A percentile compares a stretch with the other conserved stretches of the same genome.
Conservation (phyloP, 2,113 vertebrate species). For the Chitala chitala region DNA sequence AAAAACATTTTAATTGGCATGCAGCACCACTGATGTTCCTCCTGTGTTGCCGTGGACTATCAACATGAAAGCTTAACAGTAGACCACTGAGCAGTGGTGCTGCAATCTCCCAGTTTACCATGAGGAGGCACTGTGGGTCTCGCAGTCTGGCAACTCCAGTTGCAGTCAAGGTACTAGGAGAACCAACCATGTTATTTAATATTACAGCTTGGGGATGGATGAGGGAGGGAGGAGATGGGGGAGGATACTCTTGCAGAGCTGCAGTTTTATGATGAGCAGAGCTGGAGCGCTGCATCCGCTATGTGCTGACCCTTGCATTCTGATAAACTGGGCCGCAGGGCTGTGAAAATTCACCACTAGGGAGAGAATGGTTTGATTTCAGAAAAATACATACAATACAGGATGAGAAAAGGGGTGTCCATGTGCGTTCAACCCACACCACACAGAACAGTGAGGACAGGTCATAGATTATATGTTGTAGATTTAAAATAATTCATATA, state of each 20-base stretch:
- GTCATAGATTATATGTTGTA: no score
- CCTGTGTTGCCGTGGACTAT: background rate
- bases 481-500: no score
- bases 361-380: background rate
- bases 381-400: background rate
- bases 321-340: constrained; percentile 20
- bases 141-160: background rate
- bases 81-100: background rate
- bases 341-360: background rate
- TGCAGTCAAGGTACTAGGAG: background rate
- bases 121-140: background rate
- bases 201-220: background rate
- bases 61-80: background rate
- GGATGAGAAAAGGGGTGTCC: background rate
- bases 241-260: constrained; percentile 15
- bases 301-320: constrained; percentile 43
- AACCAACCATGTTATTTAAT: constrained; percentile 10
- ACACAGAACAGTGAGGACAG: background rate
- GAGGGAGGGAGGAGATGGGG: background rate
- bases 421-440: background rate
- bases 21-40: no score
- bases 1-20: no score
- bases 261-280: constrained; percentile 26
- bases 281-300: constrained; percentile 21
- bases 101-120: background rate